Conservation (phyloP, 2,797 vertebrate genomes). For the Echeneis naucrates region DNA sequence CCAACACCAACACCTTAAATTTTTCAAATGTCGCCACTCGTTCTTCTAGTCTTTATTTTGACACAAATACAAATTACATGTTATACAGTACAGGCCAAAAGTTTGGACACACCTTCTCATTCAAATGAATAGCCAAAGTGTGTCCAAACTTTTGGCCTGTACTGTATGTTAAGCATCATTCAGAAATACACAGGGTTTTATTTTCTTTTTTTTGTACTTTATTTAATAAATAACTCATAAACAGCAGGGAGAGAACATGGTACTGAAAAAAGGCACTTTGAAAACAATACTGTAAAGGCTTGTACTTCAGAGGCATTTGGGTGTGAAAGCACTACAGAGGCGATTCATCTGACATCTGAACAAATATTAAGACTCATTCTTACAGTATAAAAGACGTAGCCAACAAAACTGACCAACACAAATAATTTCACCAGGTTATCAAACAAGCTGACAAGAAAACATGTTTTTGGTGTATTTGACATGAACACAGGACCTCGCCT, state of each 20-base stretch:
- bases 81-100: too few relatives aligned
- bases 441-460: conserved; percentile 41
- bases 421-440: conserved; percentile 23
- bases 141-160: too few relatives aligned
- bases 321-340: conserved; percentile 55
- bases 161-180: neutral
- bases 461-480: conserved; percentile 67
- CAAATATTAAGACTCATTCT: conserved; percentile 34
- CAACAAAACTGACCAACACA: conserved; percentile 22
- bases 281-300: conserved; percentile 72
- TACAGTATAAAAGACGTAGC: conserved; percentile 2
- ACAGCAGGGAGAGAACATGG: conserved; percentile 73
- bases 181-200: conserved; percentile 24
- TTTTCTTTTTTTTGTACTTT: conserved; percentile 56
- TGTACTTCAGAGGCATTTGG: conserved; percentile 54
- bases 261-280: conserved; percentile 81
- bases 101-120: too few relatives aligned
- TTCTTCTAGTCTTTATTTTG: neutral
- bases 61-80: neutral
- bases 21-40: neutral
- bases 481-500: conserved; percentile 72
- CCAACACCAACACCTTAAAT: neutral
- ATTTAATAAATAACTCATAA: conserved; percentile 85
- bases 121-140: too few relatives aligned
- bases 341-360: conserved; percentile 43